Evolutionary conservation across 2,888 invertebrate genomes (phyloP).

Genomic region (Drosophila subquinaria): DNA sequence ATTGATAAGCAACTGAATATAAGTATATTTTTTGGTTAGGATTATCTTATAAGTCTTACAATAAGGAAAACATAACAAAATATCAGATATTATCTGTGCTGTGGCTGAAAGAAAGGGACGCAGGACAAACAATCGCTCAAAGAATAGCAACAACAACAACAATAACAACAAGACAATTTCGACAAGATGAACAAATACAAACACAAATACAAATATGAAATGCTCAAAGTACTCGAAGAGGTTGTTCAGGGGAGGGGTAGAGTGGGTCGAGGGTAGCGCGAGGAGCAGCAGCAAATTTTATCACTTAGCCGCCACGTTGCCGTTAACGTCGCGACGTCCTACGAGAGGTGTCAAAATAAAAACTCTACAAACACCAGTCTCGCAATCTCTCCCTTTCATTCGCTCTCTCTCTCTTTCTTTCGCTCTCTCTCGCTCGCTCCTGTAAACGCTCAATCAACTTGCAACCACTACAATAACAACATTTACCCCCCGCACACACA

Average conservation of each 20-base stretch:
- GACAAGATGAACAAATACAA: conserved; percentile 47
- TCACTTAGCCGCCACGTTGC: conserved; percentile 79
- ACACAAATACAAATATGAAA: conserved; percentile 31
- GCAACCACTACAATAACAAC: conserved; percentile 74
- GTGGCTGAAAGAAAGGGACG: conserved; percentile 38
- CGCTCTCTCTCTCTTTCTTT: conserved; percentile 10
- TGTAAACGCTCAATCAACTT: conserved; percentile 41
- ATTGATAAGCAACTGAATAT: conserved; percentile 50
- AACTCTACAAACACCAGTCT: conserved; percentile 66
- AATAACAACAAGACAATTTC: conserved; percentile 48
- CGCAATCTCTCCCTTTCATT: conserved; percentile 30
- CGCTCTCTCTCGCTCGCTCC: conserved; percentile 43
- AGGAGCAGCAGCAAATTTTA: conserved; percentile 57
- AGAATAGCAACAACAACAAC: conserved; percentile 35
- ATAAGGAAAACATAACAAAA: conserved; percentile 30
- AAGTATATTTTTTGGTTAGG: conserved; percentile 18
- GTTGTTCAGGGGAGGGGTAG: conserved; percentile 1
- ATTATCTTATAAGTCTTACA: conserved; percentile 40
- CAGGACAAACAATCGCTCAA: conserved; percentile 49
- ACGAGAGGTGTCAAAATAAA: conserved; percentile 53
- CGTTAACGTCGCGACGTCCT: conserved; percentile 71
- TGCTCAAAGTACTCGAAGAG: neutral
- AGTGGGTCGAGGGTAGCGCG: conserved; percentile 7
- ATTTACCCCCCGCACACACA: conserved; percentile 39
- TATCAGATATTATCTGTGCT: conserved; percentile 52